These are phyloP conservation scores for Microcebus ravelobensis DNA, from an alignment of 2,113 vertebrate genomes.

Conservation along the genomic window DNA sequence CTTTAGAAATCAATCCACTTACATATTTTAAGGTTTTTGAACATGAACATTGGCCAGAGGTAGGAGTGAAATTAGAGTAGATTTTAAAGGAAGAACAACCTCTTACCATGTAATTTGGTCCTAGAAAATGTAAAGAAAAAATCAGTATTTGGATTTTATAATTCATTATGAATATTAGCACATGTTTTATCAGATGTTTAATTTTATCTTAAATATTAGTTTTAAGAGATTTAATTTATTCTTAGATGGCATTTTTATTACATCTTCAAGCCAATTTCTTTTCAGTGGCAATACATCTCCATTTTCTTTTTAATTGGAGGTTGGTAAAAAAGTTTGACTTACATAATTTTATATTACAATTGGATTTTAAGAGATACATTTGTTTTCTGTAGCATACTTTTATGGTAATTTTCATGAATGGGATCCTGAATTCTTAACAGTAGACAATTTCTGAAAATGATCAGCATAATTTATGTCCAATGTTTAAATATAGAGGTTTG, in stretches of 20 bases:
- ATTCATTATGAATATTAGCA: constrained; percentile 2
- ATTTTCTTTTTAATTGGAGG: background rate
- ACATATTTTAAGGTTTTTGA: background rate
- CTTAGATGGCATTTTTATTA: constrained; percentile 12
- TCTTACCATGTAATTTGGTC: background rate
- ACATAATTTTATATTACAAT: background rate
- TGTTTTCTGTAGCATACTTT: constrained; percentile 12
- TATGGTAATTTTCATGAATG: background rate
- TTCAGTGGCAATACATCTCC: background rate
- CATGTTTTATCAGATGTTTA: background rate
- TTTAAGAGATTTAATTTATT: constrained; percentile 28
- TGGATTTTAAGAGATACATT: constrained; percentile 15
- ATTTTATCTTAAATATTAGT: constrained; percentile 36
- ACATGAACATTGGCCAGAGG: background rate
- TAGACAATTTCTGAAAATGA: constrained; percentile 42
- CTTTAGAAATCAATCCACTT: background rate
- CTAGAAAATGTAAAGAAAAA: constrained; percentile 5
- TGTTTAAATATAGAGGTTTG: background rate
- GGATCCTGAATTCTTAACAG: constrained; percentile 18
- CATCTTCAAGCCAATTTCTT: background rate
- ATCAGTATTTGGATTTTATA: constrained; percentile 34
- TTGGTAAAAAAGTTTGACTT: constrained; percentile 35
- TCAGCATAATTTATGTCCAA: background rate
- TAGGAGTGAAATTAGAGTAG: background rate
- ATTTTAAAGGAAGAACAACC: background rate